phyloP scores from a whole-genome alignment of 2,888 invertebrate genomes.

The Ctena decussata region DNA sequence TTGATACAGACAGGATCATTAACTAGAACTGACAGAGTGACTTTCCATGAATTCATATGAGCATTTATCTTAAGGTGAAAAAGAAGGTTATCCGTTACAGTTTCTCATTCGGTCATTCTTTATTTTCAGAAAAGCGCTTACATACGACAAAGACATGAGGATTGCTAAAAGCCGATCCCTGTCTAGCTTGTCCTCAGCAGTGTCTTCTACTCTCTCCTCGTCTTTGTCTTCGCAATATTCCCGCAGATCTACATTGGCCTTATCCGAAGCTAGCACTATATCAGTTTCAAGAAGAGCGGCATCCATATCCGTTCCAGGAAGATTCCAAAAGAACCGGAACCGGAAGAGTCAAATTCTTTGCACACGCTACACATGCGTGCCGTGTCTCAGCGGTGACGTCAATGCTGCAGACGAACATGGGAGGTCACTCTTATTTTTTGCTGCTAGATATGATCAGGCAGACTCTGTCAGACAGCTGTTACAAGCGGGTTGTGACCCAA shows the following conservation, averaged over 20 bases:
- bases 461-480: slow-evolving; percentile 60
- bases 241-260: background rate
- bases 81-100: no score
- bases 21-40: no score
- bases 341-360: background rate
- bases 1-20: no score
- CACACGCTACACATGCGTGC: slow-evolving; percentile 9
- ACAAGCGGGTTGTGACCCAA: slow-evolving; percentile 61
- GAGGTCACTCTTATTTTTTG: slow-evolving; percentile 64
- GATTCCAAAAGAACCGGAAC: background rate
- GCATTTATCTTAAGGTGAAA: no score
- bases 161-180: background rate
- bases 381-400: slow-evolving; percentile 50
- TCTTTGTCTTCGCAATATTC: background rate
- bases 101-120: no score
- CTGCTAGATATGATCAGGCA: slow-evolving; percentile 67
- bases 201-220: background rate
- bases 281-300: background rate
- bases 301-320: background rate
- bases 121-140: no score
- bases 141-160: no score
- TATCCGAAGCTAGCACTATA: background rate
- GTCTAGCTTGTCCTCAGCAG: background rate
- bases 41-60: no score
- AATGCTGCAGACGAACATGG: slow-evolving; percentile 60